Evolutionary conservation across 2,113 vertebrate species (phyloP).

Genomic region (Shinisaurus crocodilurus): DNA sequence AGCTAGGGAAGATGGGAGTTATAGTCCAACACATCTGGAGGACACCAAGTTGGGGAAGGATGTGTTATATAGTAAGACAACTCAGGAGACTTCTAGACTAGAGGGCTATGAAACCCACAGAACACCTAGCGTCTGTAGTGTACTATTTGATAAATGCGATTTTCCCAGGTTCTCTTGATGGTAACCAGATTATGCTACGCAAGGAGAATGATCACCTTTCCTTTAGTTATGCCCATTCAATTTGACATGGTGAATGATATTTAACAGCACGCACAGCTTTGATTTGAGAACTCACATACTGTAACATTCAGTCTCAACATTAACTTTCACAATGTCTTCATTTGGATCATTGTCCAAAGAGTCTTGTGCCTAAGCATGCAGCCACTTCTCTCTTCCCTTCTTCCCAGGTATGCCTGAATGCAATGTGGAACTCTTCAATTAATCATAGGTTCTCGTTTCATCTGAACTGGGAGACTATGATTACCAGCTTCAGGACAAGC

Average conservation of each 20-base stretch:
- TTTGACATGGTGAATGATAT: not conserved
- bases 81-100: not conserved
- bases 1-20: too few relatives aligned
- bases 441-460: not conserved
- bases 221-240: not conserved
- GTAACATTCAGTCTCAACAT: not conserved
- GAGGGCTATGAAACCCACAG: not conserved
- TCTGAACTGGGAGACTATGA: not conserved
- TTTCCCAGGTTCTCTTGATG: not conserved
- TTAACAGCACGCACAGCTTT: not conserved
- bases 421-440: not conserved
- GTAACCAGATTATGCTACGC: not conserved
- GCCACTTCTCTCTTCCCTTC: not conserved
- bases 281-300: not conserved
- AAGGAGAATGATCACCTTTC: not conserved
- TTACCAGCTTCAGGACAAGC: not conserved
- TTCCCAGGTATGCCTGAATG: not conserved
- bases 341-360: not conserved
- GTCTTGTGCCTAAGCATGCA: not conserved
- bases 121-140: not conserved
- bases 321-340: not conserved
- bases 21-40: too few relatives aligned
- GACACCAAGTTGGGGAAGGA: too few relatives aligned
- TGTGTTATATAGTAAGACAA: not conserved
- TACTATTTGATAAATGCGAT: too few relatives aligned